These are phyloP conservation scores for Sphyrna mokarran DNA, from an alignment of 2,113 vertebrate genomes.

Conservation along the genomic window DNA sequence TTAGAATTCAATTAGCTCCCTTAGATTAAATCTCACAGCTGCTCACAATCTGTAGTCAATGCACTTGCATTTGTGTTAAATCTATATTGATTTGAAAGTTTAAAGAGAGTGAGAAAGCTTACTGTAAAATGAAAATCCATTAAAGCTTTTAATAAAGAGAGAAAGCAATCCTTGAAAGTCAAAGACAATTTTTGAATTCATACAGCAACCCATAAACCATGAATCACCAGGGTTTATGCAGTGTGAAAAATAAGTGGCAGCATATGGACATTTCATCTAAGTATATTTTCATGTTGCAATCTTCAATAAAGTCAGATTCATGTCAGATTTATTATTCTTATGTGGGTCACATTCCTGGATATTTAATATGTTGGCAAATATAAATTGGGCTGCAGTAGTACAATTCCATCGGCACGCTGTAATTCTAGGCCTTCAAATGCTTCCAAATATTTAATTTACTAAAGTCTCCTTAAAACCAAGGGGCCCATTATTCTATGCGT, in stretches of 20 bases:
- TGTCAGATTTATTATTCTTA: slow-evolving; percentile 21
- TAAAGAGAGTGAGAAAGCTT: slow-evolving; percentile 17
- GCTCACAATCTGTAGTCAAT: slow-evolving; percentile 44
- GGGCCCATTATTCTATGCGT: background rate
- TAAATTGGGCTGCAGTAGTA: background rate
- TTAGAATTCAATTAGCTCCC: slow-evolving; percentile 54
- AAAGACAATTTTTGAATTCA: slow-evolving; percentile 25
- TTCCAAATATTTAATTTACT: background rate
- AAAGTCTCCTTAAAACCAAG: background rate
- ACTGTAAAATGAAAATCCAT: slow-evolving; percentile 32
- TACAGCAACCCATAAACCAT: background rate
- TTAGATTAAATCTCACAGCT: slow-evolving; percentile 51
- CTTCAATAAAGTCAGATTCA: slow-evolving; percentile 1
- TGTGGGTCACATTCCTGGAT: background rate
- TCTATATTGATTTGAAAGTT: slow-evolving; percentile 36
- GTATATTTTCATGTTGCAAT: background rate
- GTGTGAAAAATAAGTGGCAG: slow-evolving; percentile 32
- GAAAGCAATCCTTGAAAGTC: slow-evolving; percentile 26
- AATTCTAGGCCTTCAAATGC: background rate
- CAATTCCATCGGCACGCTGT: background rate
- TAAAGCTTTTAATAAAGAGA: slow-evolving; percentile 30
- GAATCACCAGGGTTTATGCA: background rate
- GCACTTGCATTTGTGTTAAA: slow-evolving; percentile 22
- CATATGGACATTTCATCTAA: background rate
- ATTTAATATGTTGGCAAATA: slow-evolving; percentile 21